These are phyloP conservation scores for Chlamydotis undulata DNA, from an alignment of 2,113 vertebrate genomes.

Conservation along the genomic window DNA sequence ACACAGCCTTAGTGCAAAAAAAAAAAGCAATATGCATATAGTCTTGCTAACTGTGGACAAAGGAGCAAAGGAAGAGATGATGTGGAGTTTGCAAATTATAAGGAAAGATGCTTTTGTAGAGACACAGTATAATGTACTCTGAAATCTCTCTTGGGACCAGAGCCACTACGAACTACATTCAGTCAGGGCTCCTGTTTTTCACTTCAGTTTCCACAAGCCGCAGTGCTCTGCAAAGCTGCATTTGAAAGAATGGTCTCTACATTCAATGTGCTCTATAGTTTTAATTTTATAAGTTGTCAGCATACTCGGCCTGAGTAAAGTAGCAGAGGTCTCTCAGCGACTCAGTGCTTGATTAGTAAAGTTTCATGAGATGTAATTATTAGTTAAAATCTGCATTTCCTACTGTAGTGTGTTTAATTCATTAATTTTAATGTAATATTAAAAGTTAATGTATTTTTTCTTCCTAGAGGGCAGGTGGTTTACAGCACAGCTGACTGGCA, in stretches of 20 bases:
- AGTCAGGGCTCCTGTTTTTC: neutral
- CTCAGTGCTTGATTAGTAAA: neutral
- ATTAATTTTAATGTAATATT: neutral
- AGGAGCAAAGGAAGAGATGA: neutral
- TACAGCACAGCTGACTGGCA: neutral
- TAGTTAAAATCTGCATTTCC: neutral
- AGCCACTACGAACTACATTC: fast-evolving
- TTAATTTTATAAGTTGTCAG: neutral
- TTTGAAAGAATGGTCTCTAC: neutral
- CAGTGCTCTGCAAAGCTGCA: neutral
- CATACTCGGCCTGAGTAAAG: neutral
- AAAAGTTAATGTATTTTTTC: neutral
- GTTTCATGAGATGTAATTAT: neutral
- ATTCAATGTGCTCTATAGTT: neutral
- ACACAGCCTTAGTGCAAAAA: neutral
- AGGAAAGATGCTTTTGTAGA: neutral
- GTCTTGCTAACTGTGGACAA: neutral
- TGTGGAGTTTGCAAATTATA: neutral
- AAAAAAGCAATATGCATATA: neutral
- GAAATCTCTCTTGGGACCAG: neutral
- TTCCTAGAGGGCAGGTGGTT: neutral
- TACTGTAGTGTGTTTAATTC: neutral
- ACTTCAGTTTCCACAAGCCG: neutral
- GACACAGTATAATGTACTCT: neutral
- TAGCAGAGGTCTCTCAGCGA: neutral